A percentile compares a stretch with the other conserved stretches of the same genome.
These are phyloP conservation scores for Nemurella pictetii DNA, from an alignment of 2,888 invertebrate genomes.

Conservation along the genomic window DNA sequence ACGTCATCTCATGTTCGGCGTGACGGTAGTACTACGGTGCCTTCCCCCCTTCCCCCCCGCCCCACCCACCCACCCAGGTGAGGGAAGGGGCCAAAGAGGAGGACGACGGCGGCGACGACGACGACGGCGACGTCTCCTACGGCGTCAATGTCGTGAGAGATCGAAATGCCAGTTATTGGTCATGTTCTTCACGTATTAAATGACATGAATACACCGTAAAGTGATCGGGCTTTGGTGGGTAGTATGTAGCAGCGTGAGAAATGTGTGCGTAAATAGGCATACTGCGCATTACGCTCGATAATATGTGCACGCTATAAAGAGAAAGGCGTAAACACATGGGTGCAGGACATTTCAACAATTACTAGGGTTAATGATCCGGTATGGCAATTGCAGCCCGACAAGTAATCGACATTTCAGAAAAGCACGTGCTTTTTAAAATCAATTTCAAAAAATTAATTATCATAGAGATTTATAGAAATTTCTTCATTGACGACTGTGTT, in stretches of 20 bases:
- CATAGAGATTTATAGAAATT: background rate
- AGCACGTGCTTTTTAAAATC: background rate
- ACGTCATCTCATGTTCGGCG: background rate
- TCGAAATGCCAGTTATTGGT: background rate
- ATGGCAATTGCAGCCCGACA: background rate
- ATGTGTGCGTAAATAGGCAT: background rate
- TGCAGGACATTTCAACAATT: conserved; percentile 13
- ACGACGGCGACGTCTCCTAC: background rate
- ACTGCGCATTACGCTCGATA: conserved; percentile 9
- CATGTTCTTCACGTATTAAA: background rate
- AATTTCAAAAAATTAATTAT: background rate
- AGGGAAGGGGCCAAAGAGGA: background rate
- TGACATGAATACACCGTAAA: background rate
- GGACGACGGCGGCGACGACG: background rate
- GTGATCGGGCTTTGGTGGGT: background rate
- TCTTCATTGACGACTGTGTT: background rate
- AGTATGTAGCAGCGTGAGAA: conserved; percentile 10
- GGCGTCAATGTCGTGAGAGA: background rate
- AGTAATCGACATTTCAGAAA: background rate
- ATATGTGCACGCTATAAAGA: conserved; percentile 19
- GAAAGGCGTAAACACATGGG: conserved; percentile 19
- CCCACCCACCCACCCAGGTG: background rate
- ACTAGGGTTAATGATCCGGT: conserved; percentile 24
- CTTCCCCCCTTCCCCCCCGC: background rate
- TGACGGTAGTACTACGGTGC: background rate